These are phyloP conservation scores for Haliaeetus vocifer DNA, from an alignment of 2,797 vertebrate genomes.

Conservation along the genomic window DNA sequence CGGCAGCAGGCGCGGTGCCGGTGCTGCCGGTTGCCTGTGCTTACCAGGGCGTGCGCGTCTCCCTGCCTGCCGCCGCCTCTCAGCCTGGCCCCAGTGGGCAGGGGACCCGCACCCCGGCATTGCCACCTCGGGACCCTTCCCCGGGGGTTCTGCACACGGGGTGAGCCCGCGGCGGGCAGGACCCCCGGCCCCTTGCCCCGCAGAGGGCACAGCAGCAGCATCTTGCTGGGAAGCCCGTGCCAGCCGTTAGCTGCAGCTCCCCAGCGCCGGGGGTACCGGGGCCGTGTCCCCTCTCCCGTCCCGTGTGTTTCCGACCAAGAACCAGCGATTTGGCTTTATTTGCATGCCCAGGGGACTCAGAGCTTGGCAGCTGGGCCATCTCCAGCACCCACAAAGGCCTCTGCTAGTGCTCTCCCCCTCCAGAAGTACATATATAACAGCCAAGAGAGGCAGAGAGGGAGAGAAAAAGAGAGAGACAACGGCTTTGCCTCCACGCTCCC, in stretches of 20 bases:
- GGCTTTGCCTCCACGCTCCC: slow-evolving; percentile 45
- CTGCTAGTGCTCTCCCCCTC: background rate
- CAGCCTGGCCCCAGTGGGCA: background rate
- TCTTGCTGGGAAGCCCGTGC: background rate
- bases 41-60: background rate
- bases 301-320: background rate
- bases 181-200: background rate
- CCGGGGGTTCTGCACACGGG: fast-evolving
- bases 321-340: background rate
- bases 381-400: slow-evolving; percentile 15
- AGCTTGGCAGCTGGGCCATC: slow-evolving; percentile 6
- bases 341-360: background rate
- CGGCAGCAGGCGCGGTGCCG: background rate
- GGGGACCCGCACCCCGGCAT: background rate
- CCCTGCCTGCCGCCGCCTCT: background rate
- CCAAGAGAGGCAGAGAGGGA: slow-evolving; percentile 34
- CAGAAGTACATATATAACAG: slow-evolving; percentile 33
- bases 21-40: background rate
- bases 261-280: fast-evolving
- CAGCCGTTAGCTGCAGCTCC: background rate
- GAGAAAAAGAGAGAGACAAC: slow-evolving; percentile 30
- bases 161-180: background rate
- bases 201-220: background rate
- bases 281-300: fast-evolving
- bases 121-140: background rate